Evolutionary conservation across 2,888 invertebrate genomes (phyloP), one percentile per base, ranked within the genome.

Genomic region (Cosmopolites sordidus): DNA sequence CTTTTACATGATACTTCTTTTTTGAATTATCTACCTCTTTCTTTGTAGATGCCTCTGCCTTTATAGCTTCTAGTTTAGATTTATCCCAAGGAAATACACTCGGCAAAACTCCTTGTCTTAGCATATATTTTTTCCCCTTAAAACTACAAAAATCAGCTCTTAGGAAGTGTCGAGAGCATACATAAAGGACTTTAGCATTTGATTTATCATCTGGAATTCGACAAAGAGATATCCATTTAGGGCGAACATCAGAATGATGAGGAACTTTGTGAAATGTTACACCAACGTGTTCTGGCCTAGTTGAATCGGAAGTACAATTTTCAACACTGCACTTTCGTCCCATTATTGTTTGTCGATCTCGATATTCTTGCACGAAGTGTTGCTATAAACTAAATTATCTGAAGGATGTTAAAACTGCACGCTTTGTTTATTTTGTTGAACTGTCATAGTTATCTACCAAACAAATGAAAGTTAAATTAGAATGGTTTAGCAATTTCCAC

Each of bases 261-360:
- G 88, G 88, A 65, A 86, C 84, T 64, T 85, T 86, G 70, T 89
- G 88, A 67, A 85, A 85, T 30, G 87, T 87, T 29, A 88, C 83
- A 57, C 87, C 87, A 60, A 79, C 74, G 68, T 86, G 81, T 70
- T 83, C 81, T 53, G 75, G 71, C 67, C 82, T 77, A 54, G 76
- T 75, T 29, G 83, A 80, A 68, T 81, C 79, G 45, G 83, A 83
- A 59, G 76, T 74, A 75, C 86, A 85, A 64, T 77, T 78, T 62
- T 76, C 76, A 63, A 84, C 77, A 68, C 79, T 80, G 76, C 85
- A 84, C 74, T 79, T 79, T 73, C 82, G 81, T 61, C 79, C 80
- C 83, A 84, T 83, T 22, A 22, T 22, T n/a, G 8, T 22, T 22
- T 22, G 8, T 22, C 22, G 8, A 3, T 22, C n/a, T n/a, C n/a